Base-by-base conservation (phyloP, 92 coral and sea anemone species). In the Umimayanthus chanpuru region DNA sequence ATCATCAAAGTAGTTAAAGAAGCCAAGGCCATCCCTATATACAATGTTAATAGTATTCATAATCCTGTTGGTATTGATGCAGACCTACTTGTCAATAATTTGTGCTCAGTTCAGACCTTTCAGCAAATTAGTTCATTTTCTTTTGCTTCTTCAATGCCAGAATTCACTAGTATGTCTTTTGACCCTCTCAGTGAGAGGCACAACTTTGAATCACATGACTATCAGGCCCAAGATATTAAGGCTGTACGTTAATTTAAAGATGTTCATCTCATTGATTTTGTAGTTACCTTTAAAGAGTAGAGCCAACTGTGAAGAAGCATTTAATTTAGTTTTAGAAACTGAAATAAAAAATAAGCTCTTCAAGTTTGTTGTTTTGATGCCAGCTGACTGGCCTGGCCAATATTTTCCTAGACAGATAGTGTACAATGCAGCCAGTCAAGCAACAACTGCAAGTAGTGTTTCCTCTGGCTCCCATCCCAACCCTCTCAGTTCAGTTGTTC, bases 351-450 rank as follows among this genome's bases (percentile, higher is more conserved):
- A 85, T 6, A 66, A 89, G 50, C 87, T 79, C 44, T 85, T 85
- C 29, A 61, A 89, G 56, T 89, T 75, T 89, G 79, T 85, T 64
- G 89, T 89, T 55, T 18, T 89, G 9, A 56, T 89, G 85, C 92
- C 92, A 66, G 92, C 81, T 50, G 93, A 76, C 85, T 91, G 81
- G 73, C 91, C 93, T 78, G 71, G 91, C 58, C 93, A 88, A 44
- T 88, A 55, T 82, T 77, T 74, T 73, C 88, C 88, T 1, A 38
- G 90, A 67, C 44, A 82, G 71, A 88, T 88, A 20, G 86, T 91
- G 4, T 88, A 74, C 75, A 67, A 90, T 32, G 58, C 53, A 15
- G 74, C 74, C 7, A 21, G 32, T 70, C 74, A n/a, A 85, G 76
- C 88, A 23, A 23, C 87, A 71, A 28, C 76, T 73, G 77, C 87